Evolutionary conservation across 2,113 vertebrate species (phyloP).

Genomic region (Rhegmatorhina hoffmannsi): DNA sequence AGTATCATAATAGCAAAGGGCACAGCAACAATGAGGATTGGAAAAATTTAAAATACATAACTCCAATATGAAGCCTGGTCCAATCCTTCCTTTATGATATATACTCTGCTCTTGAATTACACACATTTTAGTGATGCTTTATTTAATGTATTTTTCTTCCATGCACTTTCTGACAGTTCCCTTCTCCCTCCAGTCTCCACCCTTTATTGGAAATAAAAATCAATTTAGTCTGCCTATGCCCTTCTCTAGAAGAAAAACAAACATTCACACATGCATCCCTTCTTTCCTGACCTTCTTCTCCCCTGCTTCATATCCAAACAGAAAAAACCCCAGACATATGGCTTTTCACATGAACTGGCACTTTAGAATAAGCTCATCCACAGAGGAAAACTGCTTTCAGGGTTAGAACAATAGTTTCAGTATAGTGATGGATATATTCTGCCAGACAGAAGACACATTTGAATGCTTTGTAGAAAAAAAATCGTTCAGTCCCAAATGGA

Average conservation of each 20-base stretch:
- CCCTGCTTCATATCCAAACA: not conserved
- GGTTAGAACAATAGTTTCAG: conserved; percentile 31
- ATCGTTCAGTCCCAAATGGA: conserved; percentile 27
- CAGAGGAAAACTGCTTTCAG: conserved; percentile 45
- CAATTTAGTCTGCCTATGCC: conserved; percentile 35
- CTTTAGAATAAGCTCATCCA: conserved; percentile 56
- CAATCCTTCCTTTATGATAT: not conserved
- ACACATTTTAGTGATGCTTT: not conserved
- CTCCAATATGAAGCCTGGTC: not conserved
- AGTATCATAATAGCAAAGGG: not conserved
- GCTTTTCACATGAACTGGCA: conserved; percentile 60
- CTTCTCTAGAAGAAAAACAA: not conserved
- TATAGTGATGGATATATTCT: conserved; percentile 39
- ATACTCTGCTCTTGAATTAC: not conserved
- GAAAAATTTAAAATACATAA: not conserved
- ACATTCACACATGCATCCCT: not conserved
- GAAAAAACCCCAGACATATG: not conserved
- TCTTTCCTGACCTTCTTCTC: not conserved
- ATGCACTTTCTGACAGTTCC: not conserved
- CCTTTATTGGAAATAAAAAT: conserved; percentile 53
- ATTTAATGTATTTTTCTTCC: conserved; percentile 22
- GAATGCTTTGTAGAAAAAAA: conserved; percentile 32
- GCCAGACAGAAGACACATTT: conserved; percentile 43
- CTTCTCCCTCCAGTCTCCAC: not conserved
- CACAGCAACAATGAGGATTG: not conserved